Base-by-base conservation (phyloP, 92 coral and sea anemone species). In the Bergia sp. region DNA sequence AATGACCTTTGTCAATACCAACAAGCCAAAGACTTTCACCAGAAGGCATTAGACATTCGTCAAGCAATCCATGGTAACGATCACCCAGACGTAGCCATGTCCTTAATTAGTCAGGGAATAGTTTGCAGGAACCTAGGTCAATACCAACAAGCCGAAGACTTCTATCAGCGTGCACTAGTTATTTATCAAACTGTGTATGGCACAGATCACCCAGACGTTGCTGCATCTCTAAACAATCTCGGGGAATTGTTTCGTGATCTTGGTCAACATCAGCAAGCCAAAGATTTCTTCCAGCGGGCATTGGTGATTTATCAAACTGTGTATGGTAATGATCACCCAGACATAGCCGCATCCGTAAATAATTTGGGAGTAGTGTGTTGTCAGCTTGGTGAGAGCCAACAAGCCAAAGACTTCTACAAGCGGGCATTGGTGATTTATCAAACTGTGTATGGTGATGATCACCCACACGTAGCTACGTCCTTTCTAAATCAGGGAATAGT, bases 341-440 rank as follows among this genome's bases (percentile, higher is more conserved):
- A 29, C 4, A 18, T 72, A 36, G 76, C 76, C 16, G 41, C 76
- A 36, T 29, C 40, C 43, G 12, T 37, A 29, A n/a, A 38, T 13
- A n/a, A n/a, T n/a, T 38, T 72, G 76, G 76, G 39, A 38, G 16
- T n/a, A 29, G 76, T 72, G 40, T 72, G 76, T 38, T 3, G 15
- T 72, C 39, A 72, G 40, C 76, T 72, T 38, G 41, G 76, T 8
- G 1, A 72, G 16, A 16, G 39, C 76, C 38, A 72, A 8, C 40
- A 72, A 8, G 76, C 76, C 38, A 71, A 23, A 23, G 76, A 37
- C 39, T 72, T 29, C 76, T 38, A 29, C 39, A 42, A n/a, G 41
- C 76, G 41, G 53, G 50, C 80, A 76, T n/a, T 76, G 37, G 80
- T 43, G 1, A 76, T 76, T 61, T 61, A 73, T 36, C 77, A 80